Percentiles rank a stretch among this genome's conserved stretches.
Evolutionary conservation across 2,797 vertebrate species (phyloP).

Genomic region (Cyprinella venusta): DNA sequence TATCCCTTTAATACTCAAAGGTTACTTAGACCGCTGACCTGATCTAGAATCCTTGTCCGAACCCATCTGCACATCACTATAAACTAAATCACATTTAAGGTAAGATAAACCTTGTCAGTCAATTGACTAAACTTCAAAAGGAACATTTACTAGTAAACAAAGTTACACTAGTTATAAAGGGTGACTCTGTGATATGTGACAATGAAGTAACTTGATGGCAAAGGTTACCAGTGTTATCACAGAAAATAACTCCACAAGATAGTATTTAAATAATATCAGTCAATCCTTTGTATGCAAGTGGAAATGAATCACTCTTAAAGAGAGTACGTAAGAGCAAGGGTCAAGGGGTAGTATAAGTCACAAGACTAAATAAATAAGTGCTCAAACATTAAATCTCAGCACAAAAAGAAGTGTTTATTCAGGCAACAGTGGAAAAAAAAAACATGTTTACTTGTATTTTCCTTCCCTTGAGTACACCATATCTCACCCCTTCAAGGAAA

Average conservation of each 20-base stretch:
- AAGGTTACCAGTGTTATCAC: slow-evolving; percentile 32
- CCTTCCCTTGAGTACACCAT: slow-evolving; percentile 50
- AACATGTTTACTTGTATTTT: slow-evolving; percentile 58
- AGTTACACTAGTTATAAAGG: background rate
- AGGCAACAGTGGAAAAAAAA: slow-evolving; percentile 45
- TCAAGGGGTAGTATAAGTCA: slow-evolving; percentile 46
- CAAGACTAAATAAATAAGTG: slow-evolving; percentile 44
- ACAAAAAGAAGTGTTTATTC: slow-evolving; percentile 18
- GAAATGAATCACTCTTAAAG: slow-evolving; percentile 36
- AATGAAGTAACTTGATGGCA: slow-evolving; percentile 17
- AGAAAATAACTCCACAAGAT: slow-evolving; percentile 30
- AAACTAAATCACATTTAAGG: background rate
- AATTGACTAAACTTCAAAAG: background rate
- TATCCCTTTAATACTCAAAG: background rate
- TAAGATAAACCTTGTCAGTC: background rate
- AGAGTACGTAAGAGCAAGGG: slow-evolving; percentile 44
- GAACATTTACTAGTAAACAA: background rate
- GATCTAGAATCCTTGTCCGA: background rate
- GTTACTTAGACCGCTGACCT: background rate
- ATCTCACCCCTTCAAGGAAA: slow-evolving; percentile 38
- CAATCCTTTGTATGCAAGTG: slow-evolving; percentile 36
- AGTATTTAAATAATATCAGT: slow-evolving; percentile 39
- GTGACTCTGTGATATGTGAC: slow-evolving; percentile 5
- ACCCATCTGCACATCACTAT: background rate
- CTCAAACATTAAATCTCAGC: slow-evolving; percentile 40